Base-by-base conservation (phyloP, 1,140 invertebrate species). In the Sitophilus oryzae region DNA sequence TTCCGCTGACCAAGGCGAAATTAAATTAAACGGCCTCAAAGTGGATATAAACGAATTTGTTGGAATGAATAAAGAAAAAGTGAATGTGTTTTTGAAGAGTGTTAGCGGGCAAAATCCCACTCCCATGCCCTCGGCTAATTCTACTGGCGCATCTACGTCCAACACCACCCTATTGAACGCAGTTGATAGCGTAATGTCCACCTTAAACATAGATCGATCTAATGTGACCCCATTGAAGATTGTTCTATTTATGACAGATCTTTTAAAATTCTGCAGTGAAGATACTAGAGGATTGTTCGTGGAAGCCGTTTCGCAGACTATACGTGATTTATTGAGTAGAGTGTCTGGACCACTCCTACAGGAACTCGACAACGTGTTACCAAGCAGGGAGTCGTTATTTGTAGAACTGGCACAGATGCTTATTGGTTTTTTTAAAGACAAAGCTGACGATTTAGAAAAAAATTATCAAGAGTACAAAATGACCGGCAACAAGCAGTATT, bases 1-100 rank as follows among this genome's bases (percentile, higher is more conserved):
- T 58, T 56, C 57, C 2, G 65, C 63, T 10, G 19, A 48, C 5
- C 47, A 52, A 23, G 64, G 62, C 9, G 20, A 62, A 34, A 63
- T 71, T 23, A 52, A 22, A 10, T 62, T 71, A 11, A 65, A 67
- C 49, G 65, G 65, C 14, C 34, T 63, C 14, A 11, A 18, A 14
- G 52, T 70, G 14, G 61, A 70, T 48, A 56, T 69, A 38, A 55
- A 56, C 20, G 38, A 66, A 41, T 65, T 67, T 45, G 55, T 52
- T 15, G 50, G 20, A 8, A 42, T 64, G 42, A 56, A 53, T 16
- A 51, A 48, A 36, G 58, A 22, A 30, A 44, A 64, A 48, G 38
- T 50, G 9, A 35, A 45, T 9, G 23, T 43, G 1, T 58, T 54
- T 41, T 43, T 66, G 2, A 47, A 16, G 16, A 55, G 52, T 35